Base-by-base conservation (phyloP, 1,140 invertebrate species). In the Drosophila hydei region DNA sequence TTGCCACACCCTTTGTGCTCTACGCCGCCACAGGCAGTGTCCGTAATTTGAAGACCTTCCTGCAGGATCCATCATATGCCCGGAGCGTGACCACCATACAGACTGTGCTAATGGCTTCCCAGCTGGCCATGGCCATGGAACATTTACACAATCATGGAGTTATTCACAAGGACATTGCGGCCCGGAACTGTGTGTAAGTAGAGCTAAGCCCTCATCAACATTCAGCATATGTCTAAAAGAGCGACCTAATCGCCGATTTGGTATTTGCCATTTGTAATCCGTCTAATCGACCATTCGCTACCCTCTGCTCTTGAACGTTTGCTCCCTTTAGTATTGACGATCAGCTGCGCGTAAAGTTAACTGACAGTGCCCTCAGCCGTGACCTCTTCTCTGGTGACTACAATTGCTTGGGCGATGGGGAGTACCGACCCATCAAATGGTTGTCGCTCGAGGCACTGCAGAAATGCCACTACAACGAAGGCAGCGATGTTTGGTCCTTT, bases 381-480 rank as follows among this genome's bases (percentile, higher is more conserved):
- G 98, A 99, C 91, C 93, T 99, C 36, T 99, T 99, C 92, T 96
- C 98, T 0, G 95, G 95, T 4, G 98, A 99, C 91, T 99, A 99
- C 92, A 96, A 98, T 90, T 98, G 97, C 91, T 93, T 98, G 54
- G 97, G 97, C 4, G 97, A 99, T 92, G 98, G 98, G 84, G 97
- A 99, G 91, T 98, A 98, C 92, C 94, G 97, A 68, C 98, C 98
- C 8, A 95, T 99, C 64, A 99, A 98, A 92, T 99, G 98, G 98
- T 93, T 99, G 74, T 95, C 97, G 1, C 93, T 97, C 23, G 98
- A 99, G 92, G 95, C 96, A 48, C 92, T 99, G 45, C 92, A 95
- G 11, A 96, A 96, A 80, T 96, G 96, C 75, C 95, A 95, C 80
- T 98, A 97, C 91, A 96, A 96, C 18, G 94, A 96, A 16, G 95